phyloP scores from a whole-genome alignment of 2,888 invertebrate species.

The Tethea ocularis region DNA sequence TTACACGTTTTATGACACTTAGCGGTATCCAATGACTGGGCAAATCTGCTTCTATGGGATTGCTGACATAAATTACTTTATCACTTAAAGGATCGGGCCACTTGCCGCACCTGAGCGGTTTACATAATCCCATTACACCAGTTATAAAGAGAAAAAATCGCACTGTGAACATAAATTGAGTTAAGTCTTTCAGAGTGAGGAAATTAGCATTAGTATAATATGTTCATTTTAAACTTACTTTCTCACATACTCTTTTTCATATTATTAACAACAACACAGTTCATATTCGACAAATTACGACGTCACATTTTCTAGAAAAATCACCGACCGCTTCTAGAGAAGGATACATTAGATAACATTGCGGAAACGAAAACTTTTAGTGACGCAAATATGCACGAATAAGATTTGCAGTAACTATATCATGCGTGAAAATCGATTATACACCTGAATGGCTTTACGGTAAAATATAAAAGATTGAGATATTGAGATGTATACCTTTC shows the following conservation, averaged over 20 bases:
- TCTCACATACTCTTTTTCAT: conserved; percentile 29
- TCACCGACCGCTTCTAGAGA: not conserved
- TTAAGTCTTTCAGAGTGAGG: not conserved
- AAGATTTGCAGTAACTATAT: conserved; percentile 22
- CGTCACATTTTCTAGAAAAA: not conserved
- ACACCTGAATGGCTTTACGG: conserved; percentile 49
- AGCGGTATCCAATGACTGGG: conserved; percentile 57
- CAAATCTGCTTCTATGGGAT: conserved; percentile 55
- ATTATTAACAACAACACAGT: conserved; percentile 13
- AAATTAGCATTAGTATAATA: too few relatives aligned
- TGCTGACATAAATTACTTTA: conserved; percentile 42
- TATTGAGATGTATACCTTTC: conserved; percentile 2
- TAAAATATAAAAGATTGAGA: conserved; percentile 26
- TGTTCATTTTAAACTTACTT: not conserved
- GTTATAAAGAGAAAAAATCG: conserved; percentile 33
- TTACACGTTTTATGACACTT: conserved; percentile 44
- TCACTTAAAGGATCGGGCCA: conserved; percentile 37
- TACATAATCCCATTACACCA: conserved; percentile 32
- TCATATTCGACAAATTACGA: not conserved
- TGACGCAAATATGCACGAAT: not conserved
- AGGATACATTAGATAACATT: not conserved
- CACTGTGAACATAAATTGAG: conserved; percentile 43
- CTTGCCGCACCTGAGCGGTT: conserved; percentile 26
- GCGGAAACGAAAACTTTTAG: not conserved
- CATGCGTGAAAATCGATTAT: conserved; percentile 61